A percentile compares a stretch with the other conserved stretches of the same genome.
phyloP scores from a whole-genome alignment of 2,888 invertebrate species.

The Agonopterix alstromeriana region DNA sequence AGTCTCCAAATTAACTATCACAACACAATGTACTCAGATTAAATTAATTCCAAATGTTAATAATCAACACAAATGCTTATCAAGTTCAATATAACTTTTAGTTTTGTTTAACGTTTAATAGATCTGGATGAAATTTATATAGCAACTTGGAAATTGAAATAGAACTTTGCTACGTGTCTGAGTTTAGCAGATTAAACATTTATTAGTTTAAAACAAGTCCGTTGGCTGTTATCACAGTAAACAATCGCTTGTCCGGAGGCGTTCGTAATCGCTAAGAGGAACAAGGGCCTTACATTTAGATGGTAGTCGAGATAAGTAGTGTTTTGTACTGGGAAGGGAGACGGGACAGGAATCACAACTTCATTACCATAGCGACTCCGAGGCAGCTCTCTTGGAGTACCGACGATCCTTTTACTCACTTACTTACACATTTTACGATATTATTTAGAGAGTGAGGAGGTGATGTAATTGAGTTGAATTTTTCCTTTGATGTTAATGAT shows the following conservation, averaged over 20 bases:
- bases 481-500: too few relatives aligned
- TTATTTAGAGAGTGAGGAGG: too few relatives aligned
- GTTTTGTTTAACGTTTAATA: constrained; percentile 16
- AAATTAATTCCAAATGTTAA: constrained; percentile 3
- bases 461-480: too few relatives aligned
- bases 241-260: constrained; percentile 55
- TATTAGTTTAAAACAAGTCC: constrained; percentile 26
- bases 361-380: constrained; percentile 52
- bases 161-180: constrained; percentile 9
- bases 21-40: background rate
- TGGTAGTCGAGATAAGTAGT: constrained; percentile 54
- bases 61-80: constrained; percentile 5
- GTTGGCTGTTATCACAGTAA: constrained; percentile 34
- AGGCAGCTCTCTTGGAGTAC: constrained; percentile 25
- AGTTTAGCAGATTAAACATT: constrained; percentile 19
- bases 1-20: too few relatives aligned
- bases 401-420: too few relatives aligned
- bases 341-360: constrained; percentile 22
- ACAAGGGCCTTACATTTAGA: constrained; percentile 51
- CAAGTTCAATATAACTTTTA: constrained; percentile 15
- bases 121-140: constrained; percentile 9
- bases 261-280: constrained; percentile 42
- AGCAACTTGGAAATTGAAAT: constrained; percentile 15
- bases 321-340: constrained; percentile 27
- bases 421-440: too few relatives aligned